Evolutionary conservation across 2,888 invertebrate genomes (phyloP).

Genomic region (Apamea anceps): DNA sequence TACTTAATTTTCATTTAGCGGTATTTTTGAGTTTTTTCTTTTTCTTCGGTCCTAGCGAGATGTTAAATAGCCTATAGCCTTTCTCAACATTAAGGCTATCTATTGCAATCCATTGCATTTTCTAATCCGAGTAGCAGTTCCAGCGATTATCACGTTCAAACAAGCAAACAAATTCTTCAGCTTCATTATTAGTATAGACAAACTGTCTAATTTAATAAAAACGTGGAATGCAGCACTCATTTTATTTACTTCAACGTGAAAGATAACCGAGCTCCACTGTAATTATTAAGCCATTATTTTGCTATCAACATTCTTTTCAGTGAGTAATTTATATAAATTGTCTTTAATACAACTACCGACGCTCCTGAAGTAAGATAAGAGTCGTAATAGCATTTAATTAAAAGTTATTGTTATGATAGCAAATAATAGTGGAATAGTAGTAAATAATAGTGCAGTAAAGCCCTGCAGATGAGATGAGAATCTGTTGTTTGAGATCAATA

Average conservation of each 20-base stretch:
- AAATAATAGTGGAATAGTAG: conserved; percentile 4
- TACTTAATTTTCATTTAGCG: background rate
- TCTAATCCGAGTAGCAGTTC: background rate
- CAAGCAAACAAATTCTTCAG: background rate
- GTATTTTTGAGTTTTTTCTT: background rate
- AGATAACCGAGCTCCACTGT: conserved; percentile 2
- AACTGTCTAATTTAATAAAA: background rate
- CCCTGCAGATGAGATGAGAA: conserved; percentile 45
- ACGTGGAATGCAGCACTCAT: conserved; percentile 5
- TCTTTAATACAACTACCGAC: conserved; percentile 14
- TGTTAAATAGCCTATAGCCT: background rate
- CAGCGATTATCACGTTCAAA: background rate
- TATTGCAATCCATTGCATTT: background rate
- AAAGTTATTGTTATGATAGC: conserved; percentile 9
- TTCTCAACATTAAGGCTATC: background rate
- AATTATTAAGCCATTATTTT: conserved; percentile 41
- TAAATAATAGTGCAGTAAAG: conserved; percentile 29
- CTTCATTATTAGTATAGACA: background rate
- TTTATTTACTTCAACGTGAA: conserved; percentile 27
- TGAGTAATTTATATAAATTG: conserved; percentile 26
- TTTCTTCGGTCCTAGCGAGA: background rate
- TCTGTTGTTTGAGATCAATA: conserved; percentile 65
- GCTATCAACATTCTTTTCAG: conserved; percentile 36
- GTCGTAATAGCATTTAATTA: conserved; percentile 23
- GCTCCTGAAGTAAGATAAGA: conserved; percentile 22